These are phyloP conservation scores for Leptopilina clavipes DNA, from an alignment of 1,140 invertebrate genomes.

Conservation along the genomic window DNA sequence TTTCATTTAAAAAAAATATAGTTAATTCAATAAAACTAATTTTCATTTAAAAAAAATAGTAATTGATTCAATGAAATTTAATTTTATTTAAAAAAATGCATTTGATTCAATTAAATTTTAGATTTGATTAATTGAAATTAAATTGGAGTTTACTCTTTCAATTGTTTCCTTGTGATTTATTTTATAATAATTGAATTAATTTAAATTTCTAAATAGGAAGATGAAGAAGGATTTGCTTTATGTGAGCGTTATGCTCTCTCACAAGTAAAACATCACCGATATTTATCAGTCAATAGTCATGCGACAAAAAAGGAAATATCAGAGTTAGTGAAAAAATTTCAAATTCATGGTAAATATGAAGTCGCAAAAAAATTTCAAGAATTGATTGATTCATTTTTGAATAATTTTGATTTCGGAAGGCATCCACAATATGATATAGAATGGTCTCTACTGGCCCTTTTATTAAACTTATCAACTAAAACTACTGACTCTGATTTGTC, in stretches of 20 bases:
- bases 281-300: slow-evolving; percentile 68
- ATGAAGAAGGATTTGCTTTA: slow-evolving; percentile 69
- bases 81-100: too few species aligned
- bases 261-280: slow-evolving; percentile 72
- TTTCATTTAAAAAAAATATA: too few species aligned
- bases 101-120: too few species aligned
- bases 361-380: slow-evolving; percentile 67
- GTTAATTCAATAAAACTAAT: too few species aligned
- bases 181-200: slow-evolving; percentile 34
- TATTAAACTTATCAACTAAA: slow-evolving; percentile 68
- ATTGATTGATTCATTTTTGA: slow-evolving; percentile 66
- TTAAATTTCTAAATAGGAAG: slow-evolving; percentile 56
- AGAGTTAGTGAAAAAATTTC: slow-evolving; percentile 68
- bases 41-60: too few species aligned
- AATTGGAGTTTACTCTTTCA: too few species aligned
- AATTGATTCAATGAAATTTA: too few species aligned
- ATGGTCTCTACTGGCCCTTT: slow-evolving; percentile 67
- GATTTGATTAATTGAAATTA: too few species aligned
- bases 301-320: slow-evolving; percentile 66
- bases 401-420: slow-evolving; percentile 69
- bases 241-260: slow-evolving; percentile 71
- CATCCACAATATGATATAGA: slow-evolving; percentile 73
- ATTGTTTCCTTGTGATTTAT: too few species aligned
- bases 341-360: slow-evolving; percentile 72
- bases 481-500: slow-evolving; percentile 62